Percentiles rank a stretch among this genome's conserved stretches.
Conservation (phyloP, 2,797 vertebrate species). For the Picus viridis region DNA sequence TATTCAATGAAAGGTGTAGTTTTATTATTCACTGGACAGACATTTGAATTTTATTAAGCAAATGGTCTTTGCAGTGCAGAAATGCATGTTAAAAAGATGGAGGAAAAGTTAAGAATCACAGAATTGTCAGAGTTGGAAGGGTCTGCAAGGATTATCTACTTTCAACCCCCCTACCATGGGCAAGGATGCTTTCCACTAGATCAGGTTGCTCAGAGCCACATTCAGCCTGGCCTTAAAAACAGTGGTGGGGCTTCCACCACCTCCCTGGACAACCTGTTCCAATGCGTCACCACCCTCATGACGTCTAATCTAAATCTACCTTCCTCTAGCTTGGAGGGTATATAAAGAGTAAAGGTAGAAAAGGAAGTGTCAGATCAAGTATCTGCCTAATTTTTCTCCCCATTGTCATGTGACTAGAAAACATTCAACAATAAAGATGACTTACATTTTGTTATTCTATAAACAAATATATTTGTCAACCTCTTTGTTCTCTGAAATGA, state of each 20-base stretch:
- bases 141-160: too few species aligned
- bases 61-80: constrained; percentile 2
- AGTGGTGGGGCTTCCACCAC: too few species aligned
- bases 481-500: constrained; percentile 29
- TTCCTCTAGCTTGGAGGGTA: too few species aligned
- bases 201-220: too few species aligned
- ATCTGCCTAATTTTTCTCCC: not conserved
- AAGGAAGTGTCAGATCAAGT: not conserved
- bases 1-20: not conserved
- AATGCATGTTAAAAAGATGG: not conserved
- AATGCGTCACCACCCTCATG: too few species aligned
- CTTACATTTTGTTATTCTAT: not conserved
- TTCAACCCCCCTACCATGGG: too few species aligned
- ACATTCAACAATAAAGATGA: not conserved
- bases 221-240: too few species aligned
- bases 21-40: not conserved
- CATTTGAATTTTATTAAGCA: constrained; percentile 46
- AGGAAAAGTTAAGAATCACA: not conserved
- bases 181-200: too few species aligned
- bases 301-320: too few species aligned
- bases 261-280: too few species aligned
- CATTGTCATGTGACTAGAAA: not conserved
- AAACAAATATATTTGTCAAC: not conserved
- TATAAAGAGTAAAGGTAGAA: not conserved
- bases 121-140: too few species aligned